These are phyloP conservation scores for Geococcyx californianus DNA, from an alignment of 2,113 vertebrate species.

Conservation along the genomic window DNA sequence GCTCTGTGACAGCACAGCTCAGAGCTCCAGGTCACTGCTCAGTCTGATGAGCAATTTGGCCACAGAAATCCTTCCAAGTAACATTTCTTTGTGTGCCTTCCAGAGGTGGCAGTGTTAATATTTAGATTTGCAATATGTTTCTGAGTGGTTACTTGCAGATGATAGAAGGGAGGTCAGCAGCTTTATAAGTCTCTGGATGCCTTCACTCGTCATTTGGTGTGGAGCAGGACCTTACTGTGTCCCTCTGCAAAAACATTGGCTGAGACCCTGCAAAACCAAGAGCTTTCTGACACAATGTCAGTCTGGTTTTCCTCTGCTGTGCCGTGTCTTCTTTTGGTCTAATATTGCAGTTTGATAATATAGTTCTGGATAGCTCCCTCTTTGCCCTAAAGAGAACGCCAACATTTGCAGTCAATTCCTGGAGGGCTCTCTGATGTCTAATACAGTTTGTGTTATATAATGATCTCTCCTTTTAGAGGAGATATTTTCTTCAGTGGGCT, in stretches of 20 bases:
- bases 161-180: background rate
- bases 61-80: background rate
- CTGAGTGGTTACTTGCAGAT: background rate
- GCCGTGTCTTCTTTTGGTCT: background rate
- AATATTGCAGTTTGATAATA: background rate
- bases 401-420: background rate
- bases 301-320: background rate
- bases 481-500: background rate
- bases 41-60: background rate
- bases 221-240: background rate
- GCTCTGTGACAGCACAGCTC: background rate
- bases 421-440: background rate
- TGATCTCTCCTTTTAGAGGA: background rate
- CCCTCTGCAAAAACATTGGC: background rate
- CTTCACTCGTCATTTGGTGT: background rate
- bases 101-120: background rate
- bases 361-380: background rate
- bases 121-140: background rate
- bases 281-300: background rate
- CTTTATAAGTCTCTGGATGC: background rate
- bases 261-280: background rate
- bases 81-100: background rate
- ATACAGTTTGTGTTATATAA: background rate
- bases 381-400: background rate
- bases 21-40: background rate